phyloP scores from a whole-genome alignment of 2,797 vertebrate genomes.

The Enteromius fasciolatus region DNA sequence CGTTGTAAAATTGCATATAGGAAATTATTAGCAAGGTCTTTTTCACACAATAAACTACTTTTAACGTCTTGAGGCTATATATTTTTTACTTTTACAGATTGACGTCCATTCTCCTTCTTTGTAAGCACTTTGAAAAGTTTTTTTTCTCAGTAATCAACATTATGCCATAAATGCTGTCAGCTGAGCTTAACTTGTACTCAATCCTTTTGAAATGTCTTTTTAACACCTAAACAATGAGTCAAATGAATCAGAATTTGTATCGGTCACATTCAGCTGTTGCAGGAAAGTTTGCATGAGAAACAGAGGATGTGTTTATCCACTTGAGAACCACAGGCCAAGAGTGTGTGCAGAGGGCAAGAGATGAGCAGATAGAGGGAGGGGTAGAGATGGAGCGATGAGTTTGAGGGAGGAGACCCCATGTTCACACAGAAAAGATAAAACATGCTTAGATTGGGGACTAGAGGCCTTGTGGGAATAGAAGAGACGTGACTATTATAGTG shows the following conservation, averaged over 20 bases:
- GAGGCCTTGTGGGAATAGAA: slow-evolving; percentile 61
- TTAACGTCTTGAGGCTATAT: neutral
- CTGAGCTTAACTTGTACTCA: neutral
- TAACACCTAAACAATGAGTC: neutral
- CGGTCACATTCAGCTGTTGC: slow-evolving; percentile 6
- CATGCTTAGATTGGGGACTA: slow-evolving; percentile 40
- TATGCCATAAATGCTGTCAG: neutral
- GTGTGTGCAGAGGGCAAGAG: slow-evolving; percentile 37
- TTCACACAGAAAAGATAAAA: slow-evolving; percentile 67
- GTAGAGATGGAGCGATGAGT: slow-evolving; percentile 58
- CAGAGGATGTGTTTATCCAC: slow-evolving; percentile 33
- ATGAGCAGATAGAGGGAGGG: slow-evolving; percentile 61
- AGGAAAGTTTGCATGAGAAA: slow-evolving; percentile 34
- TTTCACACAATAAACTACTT: neutral
- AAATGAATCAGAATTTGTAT: neutral
- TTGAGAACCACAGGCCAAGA: slow-evolving; percentile 40
- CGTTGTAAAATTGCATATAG: neutral
- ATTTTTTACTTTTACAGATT: neutral
- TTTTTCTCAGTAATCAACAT: neutral
- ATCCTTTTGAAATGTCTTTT: neutral
- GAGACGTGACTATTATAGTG: slow-evolving; percentile 64
- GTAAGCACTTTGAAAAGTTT: neutral
- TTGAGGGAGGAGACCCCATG: slow-evolving; percentile 36
- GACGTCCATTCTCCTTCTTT: neutral
- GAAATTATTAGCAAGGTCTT: neutral